Base-by-base conservation (phyloP, 2,797 vertebrate species). In the Mus spretus region DNA sequence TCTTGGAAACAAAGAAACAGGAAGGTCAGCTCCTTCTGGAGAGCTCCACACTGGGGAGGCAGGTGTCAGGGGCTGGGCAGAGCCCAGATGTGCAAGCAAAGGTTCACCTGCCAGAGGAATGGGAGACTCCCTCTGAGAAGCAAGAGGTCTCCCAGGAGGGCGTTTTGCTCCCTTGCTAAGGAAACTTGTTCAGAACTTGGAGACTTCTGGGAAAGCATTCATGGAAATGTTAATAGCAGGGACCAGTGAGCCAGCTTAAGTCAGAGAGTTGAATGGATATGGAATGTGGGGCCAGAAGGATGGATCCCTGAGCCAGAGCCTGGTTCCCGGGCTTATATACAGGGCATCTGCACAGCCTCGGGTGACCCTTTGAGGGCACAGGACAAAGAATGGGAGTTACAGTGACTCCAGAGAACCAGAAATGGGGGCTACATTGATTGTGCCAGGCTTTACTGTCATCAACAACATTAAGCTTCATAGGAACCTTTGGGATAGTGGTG, bases 161-260 rank as follows among this genome's bases (percentile, higher is more conserved):
- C 0, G 0, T 63, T 77, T 85, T 67, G 11, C 37, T 86, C 40
- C 83, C 89, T 55, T 17, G 53, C 82, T 57, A 34, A 47, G 63
- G 83, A 87, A 85, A 89, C 31, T 57, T 50, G 28, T 53, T 91
- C 40, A 31, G 85, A 92, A 82, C 67, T 67, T 80, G 67, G 80
- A 88, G 88, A 82, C 22, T 19, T 13, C 79, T 63, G 82, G 92
- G 44, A 79, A 37, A 82, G 37, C 17, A 22, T 22, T 90, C 37
- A 55, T 37, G 84, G 94, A 93, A 96, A 93, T 59, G 83, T 95
- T 95, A 82, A 74, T n/a, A 85, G 70, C 37, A 83, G 57, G 61
- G 59, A 22, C 82, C 47, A 70, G 57, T 83, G 81, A 75, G 31
- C 57, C 63, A 85, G 37, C 77, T 28, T 22, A 86, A 77, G 28